Conservation (phyloP, 1,140 invertebrate genomes). For the Varroa destructor region DNA sequence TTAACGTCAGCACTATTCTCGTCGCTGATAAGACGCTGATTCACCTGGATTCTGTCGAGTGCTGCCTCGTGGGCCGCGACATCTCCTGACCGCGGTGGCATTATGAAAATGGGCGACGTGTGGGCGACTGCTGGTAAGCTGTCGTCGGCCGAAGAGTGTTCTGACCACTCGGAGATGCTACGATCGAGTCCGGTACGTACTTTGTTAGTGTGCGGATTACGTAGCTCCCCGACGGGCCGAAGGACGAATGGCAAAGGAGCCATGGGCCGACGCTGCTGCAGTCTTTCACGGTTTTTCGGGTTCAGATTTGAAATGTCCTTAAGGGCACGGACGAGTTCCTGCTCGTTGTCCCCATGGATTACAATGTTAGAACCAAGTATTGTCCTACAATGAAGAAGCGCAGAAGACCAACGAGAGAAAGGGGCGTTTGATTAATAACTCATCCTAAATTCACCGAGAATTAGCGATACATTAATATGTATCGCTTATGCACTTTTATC, state of each 20-base stretch:
- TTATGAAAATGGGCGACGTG: too few species aligned
- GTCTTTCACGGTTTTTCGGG: conserved; percentile 17
- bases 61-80: not conserved
- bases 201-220: conserved; percentile 22
- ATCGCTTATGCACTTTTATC: too few species aligned
- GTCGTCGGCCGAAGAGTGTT: not conserved
- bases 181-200: not conserved
- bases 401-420: too few species aligned
- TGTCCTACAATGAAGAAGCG: not conserved
- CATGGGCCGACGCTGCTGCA: not conserved
- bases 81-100: not conserved
- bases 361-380: conserved; percentile 15
- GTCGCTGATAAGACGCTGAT: not conserved
- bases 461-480: too few species aligned
- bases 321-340: not conserved
- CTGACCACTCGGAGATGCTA: not conserved
- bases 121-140: not conserved
- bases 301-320: conserved; percentile 26
- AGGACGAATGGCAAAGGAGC: not conserved
- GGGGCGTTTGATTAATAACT: too few species aligned
- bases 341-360: conserved; percentile 18
- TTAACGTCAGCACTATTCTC: not conserved
- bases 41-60: not conserved
- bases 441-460: too few species aligned
- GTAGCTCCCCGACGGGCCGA: conserved; percentile 2